A percentile compares a stretch with the other conserved stretches of the same genome.
Conservation (phyloP, 1,140 invertebrate genomes). For the Cylas formicarius region DNA sequence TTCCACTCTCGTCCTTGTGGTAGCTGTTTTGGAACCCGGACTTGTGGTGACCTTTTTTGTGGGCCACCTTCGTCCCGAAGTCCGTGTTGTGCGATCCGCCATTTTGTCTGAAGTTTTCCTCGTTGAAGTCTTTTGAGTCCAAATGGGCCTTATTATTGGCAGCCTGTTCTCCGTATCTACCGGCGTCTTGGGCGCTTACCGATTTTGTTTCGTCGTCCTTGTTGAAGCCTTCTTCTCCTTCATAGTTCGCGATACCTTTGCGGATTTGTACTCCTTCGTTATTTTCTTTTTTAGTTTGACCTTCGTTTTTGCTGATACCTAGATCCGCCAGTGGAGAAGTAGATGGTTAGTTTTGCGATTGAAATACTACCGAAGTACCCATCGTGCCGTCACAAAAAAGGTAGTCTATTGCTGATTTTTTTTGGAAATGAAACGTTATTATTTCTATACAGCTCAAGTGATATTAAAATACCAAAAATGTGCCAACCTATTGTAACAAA, state of each 20-base stretch:
- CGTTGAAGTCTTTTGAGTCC: constrained; percentile 28
- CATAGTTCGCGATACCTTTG: constrained; percentile 27
- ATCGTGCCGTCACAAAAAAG: no score
- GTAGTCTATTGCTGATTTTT: no score
- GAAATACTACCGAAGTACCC: no score
- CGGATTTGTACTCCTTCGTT: constrained; percentile 19
- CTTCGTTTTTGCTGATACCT: constrained; percentile 25
- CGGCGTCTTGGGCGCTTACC: constrained; percentile 26
- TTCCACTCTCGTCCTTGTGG: constrained; percentile 58
- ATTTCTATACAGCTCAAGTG: no score
- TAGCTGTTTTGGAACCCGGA: constrained; percentile 58
- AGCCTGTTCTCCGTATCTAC: constrained; percentile 27
- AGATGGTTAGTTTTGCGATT: no score
- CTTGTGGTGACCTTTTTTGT: constrained; percentile 57
- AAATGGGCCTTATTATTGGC: constrained; percentile 27
- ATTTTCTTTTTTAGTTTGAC: constrained; percentile 22
- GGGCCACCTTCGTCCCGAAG: constrained; percentile 45
- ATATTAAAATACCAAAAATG: no score
- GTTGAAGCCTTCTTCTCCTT: constrained; percentile 32
- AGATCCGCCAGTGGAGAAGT: no score
- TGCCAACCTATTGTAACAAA: no score
- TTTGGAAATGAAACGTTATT: no score
- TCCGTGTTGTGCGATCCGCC: constrained; percentile 29
- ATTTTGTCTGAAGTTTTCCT: constrained; percentile 31
- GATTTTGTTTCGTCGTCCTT: constrained; percentile 29